Evolutionary conservation across 2,797 vertebrate genomes (phyloP).

Genomic region (Acrossocheilus fasciatus): DNA sequence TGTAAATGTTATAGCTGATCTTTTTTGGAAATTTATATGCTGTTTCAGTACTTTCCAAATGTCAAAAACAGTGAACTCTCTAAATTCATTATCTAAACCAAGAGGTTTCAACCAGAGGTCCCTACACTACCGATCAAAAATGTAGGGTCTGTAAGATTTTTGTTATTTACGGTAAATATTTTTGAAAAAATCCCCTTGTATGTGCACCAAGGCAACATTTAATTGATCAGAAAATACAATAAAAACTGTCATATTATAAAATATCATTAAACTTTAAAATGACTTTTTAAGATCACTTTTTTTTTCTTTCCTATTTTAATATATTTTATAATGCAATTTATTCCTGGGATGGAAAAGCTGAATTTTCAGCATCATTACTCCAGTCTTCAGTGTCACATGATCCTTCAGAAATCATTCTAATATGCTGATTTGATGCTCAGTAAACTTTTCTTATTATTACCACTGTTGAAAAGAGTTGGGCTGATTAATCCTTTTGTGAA

Average conservation of each 20-base stretch:
- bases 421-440: background rate
- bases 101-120: background rate
- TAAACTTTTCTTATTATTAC: background rate
- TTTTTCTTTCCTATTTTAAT: background rate
- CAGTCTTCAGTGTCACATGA: background rate
- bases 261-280: background rate
- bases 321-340: background rate
- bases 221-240: background rate
- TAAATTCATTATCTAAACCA: constrained; percentile 1
- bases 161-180: background rate
- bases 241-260: background rate
- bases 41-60: constrained; percentile 27
- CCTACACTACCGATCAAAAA: background rate
- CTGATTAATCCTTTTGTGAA: background rate
- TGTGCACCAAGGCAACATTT: background rate
- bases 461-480: constrained; percentile 7
- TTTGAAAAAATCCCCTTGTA: background rate
- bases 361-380: background rate
- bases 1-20: background rate
- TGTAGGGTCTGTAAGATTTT: background rate
- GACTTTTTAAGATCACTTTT: too few relatives aligned
- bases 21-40: constrained; percentile 10
- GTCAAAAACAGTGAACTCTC: constrained; percentile 23
- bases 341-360: background rate
- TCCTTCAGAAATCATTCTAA: background rate